Evolutionary conservation across 2,113 vertebrate species (phyloP), one percentile per base, ranked within the genome.

Genomic region (Corythaeola cristata): DNA sequence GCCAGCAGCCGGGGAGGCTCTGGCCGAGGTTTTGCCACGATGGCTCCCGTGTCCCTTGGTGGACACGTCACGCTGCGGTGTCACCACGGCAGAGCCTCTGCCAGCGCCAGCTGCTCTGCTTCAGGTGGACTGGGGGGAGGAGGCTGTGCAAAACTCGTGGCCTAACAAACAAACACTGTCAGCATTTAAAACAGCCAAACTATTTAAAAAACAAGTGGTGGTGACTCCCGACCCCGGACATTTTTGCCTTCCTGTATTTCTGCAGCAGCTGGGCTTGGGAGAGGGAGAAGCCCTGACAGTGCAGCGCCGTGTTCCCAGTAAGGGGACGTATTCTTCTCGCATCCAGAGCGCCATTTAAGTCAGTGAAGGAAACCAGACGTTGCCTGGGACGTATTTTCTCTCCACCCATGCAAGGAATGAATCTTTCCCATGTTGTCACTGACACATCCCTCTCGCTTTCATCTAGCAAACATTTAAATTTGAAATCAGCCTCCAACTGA

Each of bases 291-390:
- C 14, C 47, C 37, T 59, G 37, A 41, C 37, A 78, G 24, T 4
- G 12, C 56, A 58, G n/a, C 23, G 60, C 1, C 0, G 4, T 4
- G 15, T 50, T 88, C 66, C 23, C 1, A 3, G 50, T 8, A 16
- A 85, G 20, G 32, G 32, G 24, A 75, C 4, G 2, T 2, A 28
- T 4, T 37, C 2, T 2, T 64, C 67, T 79, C 52, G 17, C 10
- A 16, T 64, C 15, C 76, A 72, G 67, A 63, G 58, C 59, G n/a
- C 6, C 53, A 64, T 68, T 84, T 63, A 50, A 86, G 59, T 23
- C 53, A 62, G 37, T 66, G 32, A 83, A 76, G 71, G 84, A 86
- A 92, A 67, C 35, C 58, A 86, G 67, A 62, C 15, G 0, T 78
- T 52, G 49, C 78, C 89, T 56, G 50, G 45, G 39, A n/a, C 28